Evolutionary conservation across 2,888 invertebrate species (phyloP).

Genomic region (Lepidochitona cinerea): DNA sequence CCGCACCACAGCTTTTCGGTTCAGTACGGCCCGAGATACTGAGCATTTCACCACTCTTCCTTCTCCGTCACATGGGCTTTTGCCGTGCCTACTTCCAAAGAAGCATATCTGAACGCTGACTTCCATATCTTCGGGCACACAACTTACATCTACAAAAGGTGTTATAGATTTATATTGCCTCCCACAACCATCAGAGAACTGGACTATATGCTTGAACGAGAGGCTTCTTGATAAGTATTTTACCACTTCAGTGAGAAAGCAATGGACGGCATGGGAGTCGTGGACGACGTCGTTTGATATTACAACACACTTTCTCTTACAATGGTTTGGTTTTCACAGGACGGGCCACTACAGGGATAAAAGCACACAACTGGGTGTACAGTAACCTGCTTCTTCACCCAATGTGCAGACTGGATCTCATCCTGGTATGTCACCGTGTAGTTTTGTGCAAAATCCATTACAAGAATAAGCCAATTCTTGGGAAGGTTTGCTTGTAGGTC

Average conservation of each 20-base stretch:
- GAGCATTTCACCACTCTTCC: conserved; percentile 11
- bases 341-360: neutral
- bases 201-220: neutral
- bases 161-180: too few species aligned
- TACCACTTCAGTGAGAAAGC: conserved; percentile 7
- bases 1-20: conserved; percentile 8
- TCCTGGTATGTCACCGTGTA: neutral
- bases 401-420: neutral
- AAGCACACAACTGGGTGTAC: neutral
- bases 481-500: neutral
- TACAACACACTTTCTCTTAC: conserved; percentile 12
- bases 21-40: conserved; percentile 5
- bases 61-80: conserved; percentile 22
- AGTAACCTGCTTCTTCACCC: neutral
- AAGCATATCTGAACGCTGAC: conserved; percentile 11
- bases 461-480: neutral
- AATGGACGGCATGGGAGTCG: conserved; percentile 14
- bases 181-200: conserved; percentile 9
- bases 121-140: neutral
- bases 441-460: neutral
- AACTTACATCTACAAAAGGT: conserved; percentile 15
- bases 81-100: conserved; percentile 15
- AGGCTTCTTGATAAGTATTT: neutral
- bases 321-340: neutral
- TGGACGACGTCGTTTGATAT: conserved; percentile 13